A percentile compares a stretch with the other conserved stretches of the same genome.
These are phyloP conservation scores for Anadara kagoshimensis DNA, from an alignment of 1,140 invertebrate species.

Conservation along the genomic window DNA sequence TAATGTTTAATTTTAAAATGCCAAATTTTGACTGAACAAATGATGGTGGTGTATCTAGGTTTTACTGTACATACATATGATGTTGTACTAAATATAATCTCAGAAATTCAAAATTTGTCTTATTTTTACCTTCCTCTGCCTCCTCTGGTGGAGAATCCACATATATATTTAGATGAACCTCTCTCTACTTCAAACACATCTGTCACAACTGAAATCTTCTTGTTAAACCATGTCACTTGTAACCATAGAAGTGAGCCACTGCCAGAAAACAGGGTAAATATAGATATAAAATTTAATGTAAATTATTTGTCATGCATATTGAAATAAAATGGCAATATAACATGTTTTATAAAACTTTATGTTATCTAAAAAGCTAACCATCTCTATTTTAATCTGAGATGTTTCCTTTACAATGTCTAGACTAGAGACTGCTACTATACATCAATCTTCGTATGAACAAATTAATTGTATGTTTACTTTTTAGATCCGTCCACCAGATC, in stretches of 20 bases:
- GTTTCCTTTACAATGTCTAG: too few species aligned
- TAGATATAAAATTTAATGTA: neutral
- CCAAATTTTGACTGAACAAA: neutral
- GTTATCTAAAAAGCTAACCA: too few species aligned
- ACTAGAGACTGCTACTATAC: too few species aligned
- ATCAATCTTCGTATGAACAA: too few species aligned
- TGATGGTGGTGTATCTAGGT: neutral
- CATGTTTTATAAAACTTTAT: too few species aligned
- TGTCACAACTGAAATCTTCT: neutral
- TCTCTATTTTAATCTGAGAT: too few species aligned
- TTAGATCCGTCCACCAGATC: too few species aligned
- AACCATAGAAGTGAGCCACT: slow-evolving; percentile 5
- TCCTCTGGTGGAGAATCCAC: neutral
- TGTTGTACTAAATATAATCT: neutral
- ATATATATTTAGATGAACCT: slow-evolving; percentile 1
- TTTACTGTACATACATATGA: neutral
- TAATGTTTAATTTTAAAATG: too few species aligned
- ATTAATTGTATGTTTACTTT: too few species aligned
- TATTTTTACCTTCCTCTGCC: neutral
- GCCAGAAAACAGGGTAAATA: neutral
- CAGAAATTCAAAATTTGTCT: neutral
- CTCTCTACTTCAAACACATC: slow-evolving; percentile 10
- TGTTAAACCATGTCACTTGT: neutral
- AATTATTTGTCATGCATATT: too few species aligned
- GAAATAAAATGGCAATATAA: too few species aligned